Evolutionary conservation across 2,113 vertebrate species (phyloP), one percentile per base, ranked within the genome.

Genomic region (Athene cunicularia): DNA sequence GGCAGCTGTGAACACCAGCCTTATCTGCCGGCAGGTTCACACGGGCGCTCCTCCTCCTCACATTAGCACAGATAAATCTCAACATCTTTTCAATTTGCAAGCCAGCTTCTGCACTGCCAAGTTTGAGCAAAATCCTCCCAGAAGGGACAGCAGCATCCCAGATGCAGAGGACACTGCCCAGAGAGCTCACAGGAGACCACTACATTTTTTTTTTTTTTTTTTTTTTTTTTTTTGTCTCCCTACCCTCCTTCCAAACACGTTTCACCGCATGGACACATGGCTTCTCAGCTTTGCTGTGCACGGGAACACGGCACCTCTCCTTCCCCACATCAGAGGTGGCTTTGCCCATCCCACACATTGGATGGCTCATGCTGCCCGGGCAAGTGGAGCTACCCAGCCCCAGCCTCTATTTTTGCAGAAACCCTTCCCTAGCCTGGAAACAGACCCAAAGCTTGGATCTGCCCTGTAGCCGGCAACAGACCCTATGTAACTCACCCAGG

Each of bases 211-310:
- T n/a, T n/a, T n/a, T n/a, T n/a, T n/a, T n/a, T n/a, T n/a, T n/a
- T n/a, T n/a, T n/a, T n/a, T n/a, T n/a, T 39, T 22, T 63, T 89
- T 22, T 21, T n/a, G 23, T 6, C 23, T 79, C n/a, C 35, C 21
- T 22, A 14, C 12, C 5, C 20, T 63, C 33, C 49, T 56, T 12
- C 24, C 75, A 82, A 88, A 67, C 24, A 52, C 0, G 0, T 56
- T 47, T 74, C 45, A 60, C n/a, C 22, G 2, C 4, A 1, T 1
- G 3, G 71, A 30, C 23, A 73, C 6, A 0, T 15, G 17, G 14
- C 74, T 45, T 43, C 53, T 53, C 4, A 1, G 49, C 2, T 1
- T 53, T n/a, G 77, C 77, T 58, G 60, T 6, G 53, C 41, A 9
- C 4, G 0, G 24, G 22, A 56, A 28, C 14, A 3, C 0, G 7